These are phyloP conservation scores for Rhyacichthys aspro DNA, from an alignment of 2,797 vertebrate genomes.

Conservation along the genomic window DNA sequence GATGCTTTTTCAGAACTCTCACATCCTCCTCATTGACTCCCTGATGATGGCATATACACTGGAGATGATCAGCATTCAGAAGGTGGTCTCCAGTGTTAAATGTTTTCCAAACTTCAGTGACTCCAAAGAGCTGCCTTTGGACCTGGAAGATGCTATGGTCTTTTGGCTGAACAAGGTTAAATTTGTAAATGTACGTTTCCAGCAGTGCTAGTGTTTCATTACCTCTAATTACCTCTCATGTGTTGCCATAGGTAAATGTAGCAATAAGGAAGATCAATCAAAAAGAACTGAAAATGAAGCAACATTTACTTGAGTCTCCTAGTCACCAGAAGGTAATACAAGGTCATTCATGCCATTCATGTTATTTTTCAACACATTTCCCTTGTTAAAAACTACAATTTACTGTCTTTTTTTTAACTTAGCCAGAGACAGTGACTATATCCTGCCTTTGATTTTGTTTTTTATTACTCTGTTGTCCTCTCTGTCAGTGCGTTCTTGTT, in stretches of 20 bases:
- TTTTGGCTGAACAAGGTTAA: slow-evolving; percentile 98
- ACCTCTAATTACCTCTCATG: neutral
- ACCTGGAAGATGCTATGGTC: slow-evolving; percentile 93
- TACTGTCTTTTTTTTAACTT: slow-evolving; percentile 6
- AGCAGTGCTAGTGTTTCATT: neutral
- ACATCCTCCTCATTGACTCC: slow-evolving; percentile 94
- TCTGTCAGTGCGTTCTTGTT: too few species aligned
- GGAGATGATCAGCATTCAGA: slow-evolving; percentile 96
- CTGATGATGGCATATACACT: slow-evolving; percentile 93
- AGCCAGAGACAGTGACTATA: too few species aligned
- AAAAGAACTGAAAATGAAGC: slow-evolving; percentile 90
- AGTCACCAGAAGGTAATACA: slow-evolving; percentile 91
- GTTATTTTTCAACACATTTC: neutral
- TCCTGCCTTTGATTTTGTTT: too few species aligned
- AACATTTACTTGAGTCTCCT: slow-evolving; percentile 90
- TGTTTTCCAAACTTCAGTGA: slow-evolving; percentile 92
- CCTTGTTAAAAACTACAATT: neutral
- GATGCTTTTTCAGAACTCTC: slow-evolving; percentile 83
- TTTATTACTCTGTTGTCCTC: too few species aligned
- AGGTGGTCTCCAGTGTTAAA: slow-evolving; percentile 90
- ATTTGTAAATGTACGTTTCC: neutral
- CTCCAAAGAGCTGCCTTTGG: slow-evolving; percentile 91
- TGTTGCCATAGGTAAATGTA: slow-evolving; percentile 84
- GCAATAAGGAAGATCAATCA: slow-evolving; percentile 93
- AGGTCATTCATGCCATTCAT: neutral